Base-by-base conservation (phyloP, 2,888 invertebrate species). In the Synanthedon formicaeformis region DNA sequence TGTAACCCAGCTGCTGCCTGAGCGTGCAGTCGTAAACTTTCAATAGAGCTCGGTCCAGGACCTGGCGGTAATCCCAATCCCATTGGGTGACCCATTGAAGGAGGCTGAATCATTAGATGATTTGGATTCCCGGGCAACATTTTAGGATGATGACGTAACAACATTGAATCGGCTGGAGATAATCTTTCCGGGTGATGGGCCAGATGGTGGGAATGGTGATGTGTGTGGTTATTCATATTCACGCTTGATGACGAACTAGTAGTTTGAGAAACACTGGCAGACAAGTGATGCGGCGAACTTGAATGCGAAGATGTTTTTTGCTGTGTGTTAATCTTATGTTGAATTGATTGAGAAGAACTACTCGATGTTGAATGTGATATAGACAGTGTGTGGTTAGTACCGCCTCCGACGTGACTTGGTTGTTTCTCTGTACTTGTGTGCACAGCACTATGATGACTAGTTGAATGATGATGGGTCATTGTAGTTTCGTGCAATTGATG, bases 11-110 rank as follows among this genome's bases (percentile, higher is more conserved):
- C 91, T 54, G 91, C 91, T 55, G 93, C 93, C 64, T 92, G 93
- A 10, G 94, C 94, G 71, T 94, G 94, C 50, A 93, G 90, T 59
- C 94, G 81, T 56, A 94, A 76, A 51, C 92, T 93, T 65, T 94
- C 94, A 66, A 94, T 81, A 0, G 92, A 91, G 66, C 90, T 91
- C 34, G 89, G 89, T 1, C 90, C 89, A 48, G 90, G 88, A 2
- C 89, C 87, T 1, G 90, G 89, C 4, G 89, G 89, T 51, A 87
- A 64, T 50, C 90, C 89, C 56, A 90, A 69, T 5, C 84, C 80
- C 78, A 88, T 82, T 54, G 91, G 90, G 69, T 90, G 90, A 3
- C 91, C 90, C 88, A 91, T 88, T 51, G 90, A 88, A 4, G 91
- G 91, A 2, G 91, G 91, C 62, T 91, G 91, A 55, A 91, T 90